A percentile compares a stretch with the other conserved stretches of the same genome.
Evolutionary conservation across 2,888 invertebrate genomes (phyloP).

Genomic region (Ectemnius lituratus): DNA sequence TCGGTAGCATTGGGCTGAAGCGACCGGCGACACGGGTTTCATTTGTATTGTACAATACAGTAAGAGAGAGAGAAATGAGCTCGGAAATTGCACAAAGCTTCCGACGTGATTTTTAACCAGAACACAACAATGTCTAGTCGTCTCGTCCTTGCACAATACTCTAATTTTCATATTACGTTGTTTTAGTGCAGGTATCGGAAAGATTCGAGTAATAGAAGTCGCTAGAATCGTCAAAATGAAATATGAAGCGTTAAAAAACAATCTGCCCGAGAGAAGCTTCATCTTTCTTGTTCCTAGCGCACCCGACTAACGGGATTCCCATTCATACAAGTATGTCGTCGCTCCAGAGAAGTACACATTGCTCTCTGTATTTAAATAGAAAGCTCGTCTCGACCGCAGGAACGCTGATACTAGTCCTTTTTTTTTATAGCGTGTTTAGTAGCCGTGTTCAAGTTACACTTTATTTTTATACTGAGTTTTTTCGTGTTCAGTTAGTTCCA

Average conservation of each 20-base stretch:
- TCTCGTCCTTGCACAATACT: constrained; percentile 4
- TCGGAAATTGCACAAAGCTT: background rate
- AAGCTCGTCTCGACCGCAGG: background rate
- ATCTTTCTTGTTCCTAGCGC: too few species aligned
- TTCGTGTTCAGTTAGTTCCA: background rate
- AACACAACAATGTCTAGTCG: background rate
- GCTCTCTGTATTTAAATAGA: background rate
- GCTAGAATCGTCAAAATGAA: too few species aligned
- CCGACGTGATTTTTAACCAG: constrained; percentile 1
- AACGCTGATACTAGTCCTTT: background rate
- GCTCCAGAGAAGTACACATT: background rate
- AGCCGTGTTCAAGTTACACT: background rate
- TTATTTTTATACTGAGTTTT: background rate
- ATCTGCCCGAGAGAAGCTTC: too few species aligned
- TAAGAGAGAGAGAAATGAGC: background rate
- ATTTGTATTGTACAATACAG: background rate
- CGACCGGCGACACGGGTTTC: constrained; percentile 8
- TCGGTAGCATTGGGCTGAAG: background rate
- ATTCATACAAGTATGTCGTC: too few species aligned
- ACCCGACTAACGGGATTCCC: too few species aligned
- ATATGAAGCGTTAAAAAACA: too few species aligned
- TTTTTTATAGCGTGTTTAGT: constrained; percentile 1
- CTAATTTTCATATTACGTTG: background rate
- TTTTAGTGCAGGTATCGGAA: too few species aligned
- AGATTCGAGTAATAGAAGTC: too few species aligned